Base-by-base conservation (phyloP, 2,113 vertebrate species). In the Bungarus multicinctus region DNA sequence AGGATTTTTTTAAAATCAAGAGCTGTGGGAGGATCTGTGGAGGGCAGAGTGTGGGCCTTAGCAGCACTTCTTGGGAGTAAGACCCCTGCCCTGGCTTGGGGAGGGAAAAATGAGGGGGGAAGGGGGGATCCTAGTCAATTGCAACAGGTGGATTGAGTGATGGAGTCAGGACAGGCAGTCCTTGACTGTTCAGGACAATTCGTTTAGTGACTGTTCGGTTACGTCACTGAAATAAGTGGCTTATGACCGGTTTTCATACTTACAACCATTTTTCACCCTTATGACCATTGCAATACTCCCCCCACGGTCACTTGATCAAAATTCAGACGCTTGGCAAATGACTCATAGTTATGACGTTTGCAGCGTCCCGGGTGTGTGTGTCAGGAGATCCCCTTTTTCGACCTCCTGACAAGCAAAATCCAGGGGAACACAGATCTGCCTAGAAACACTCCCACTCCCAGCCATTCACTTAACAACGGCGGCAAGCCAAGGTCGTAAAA, bases 1-100 rank as follows among this genome's bases (percentile, higher is more conserved):
- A 94, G 95, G 93, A 89, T 50, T 85, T 7, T 45, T 85, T 94
- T 89, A 89, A 55, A 54, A 5, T n/a, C 74, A 43, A 93, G 89
- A 85, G 5, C 14, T 34, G 50, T 0, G 5, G 50, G 50, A n/a
- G 52, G 7, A 18, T 3, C 43, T 25, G 5, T 8, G 5, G 43
- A 20, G 87, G 7, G 27, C 0, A 3, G 5, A 74, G 69, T 5
- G 5, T 34, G 34, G 69, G 34, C 5, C 16, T 34, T 16, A 74
- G 69, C n/a, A 20, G n/a, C 2, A 1, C n/a, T n/a, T 34, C 5
- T 8, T 39, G 69, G n/a, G 64, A 34, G 5, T 0, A 74, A 74
- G 64, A 34, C 5, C 4, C 55, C 58, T 60, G 9, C 69, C 34
- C 34, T 39, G 69, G 16, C 69, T 81, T 39, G 6, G 34, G 69